A percentile compares a stretch with the other conserved stretches of the same genome.
Conservation (phyloP, 2,797 vertebrate genomes). For the Peromyscus eremicus region DNA sequence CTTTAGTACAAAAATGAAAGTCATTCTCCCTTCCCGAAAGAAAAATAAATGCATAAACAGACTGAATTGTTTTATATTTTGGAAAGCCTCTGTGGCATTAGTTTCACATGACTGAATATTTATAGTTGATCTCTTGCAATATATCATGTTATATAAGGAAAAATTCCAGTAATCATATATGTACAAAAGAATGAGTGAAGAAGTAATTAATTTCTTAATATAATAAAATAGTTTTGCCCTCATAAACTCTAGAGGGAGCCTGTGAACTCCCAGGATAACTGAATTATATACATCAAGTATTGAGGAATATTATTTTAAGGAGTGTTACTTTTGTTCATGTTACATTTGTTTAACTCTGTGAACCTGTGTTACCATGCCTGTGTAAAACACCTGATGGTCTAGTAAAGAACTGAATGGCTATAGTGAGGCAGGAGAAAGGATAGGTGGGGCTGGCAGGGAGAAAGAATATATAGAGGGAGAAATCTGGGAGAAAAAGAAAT, state of each 20-base stretch:
- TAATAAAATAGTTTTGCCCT: slow-evolving; percentile 7
- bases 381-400: too few species aligned
- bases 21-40: background rate
- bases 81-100: background rate
- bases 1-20: background rate
- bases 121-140: background rate
- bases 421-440: too few species aligned
- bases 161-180: background rate
- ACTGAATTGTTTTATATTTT: background rate
- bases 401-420: too few species aligned
- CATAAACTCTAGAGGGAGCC: background rate
- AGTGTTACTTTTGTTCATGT: too few species aligned
- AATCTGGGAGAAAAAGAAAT: too few species aligned
- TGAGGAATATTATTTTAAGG: too few species aligned
- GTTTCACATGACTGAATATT: background rate
- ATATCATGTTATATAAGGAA: background rate
- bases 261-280: background rate
- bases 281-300: background rate
- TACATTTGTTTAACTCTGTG: too few species aligned
- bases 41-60: slow-evolving; percentile 14
- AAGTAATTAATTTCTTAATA: slow-evolving; percentile 20
- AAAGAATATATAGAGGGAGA: too few species aligned
- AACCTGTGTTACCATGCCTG: too few species aligned
- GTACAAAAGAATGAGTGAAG: background rate
- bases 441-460: too few species aligned